These are phyloP conservation scores for Triops cancriformis DNA, from an alignment of 1,140 invertebrate species.

Conservation along the genomic window DNA sequence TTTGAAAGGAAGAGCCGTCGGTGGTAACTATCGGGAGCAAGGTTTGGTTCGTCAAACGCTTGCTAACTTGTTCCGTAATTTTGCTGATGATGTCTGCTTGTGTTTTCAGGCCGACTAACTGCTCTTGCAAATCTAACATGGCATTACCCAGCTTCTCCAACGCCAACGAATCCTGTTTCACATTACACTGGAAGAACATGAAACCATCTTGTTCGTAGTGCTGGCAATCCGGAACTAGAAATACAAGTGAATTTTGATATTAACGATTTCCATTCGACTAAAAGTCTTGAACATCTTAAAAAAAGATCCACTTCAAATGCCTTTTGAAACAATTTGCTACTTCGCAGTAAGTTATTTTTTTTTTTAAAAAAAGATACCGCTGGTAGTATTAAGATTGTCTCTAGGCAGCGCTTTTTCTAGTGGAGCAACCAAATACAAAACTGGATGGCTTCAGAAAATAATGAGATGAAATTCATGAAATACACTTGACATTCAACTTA, in stretches of 20 bases:
- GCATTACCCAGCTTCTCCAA: conserved; percentile 22
- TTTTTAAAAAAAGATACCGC: too few species aligned
- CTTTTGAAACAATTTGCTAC: too few species aligned
- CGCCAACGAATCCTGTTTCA: conserved; percentile 35
- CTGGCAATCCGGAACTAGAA: conserved; percentile 44
- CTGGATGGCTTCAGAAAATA: not conserved
- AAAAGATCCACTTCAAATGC: too few species aligned
- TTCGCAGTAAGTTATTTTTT: too few species aligned
- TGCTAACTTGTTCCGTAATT: not conserved
- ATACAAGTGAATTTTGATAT: conserved; percentile 1
- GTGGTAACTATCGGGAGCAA: not conserved
- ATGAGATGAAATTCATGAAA: not conserved
- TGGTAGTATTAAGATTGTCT: too few species aligned
- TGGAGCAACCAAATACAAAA: too few species aligned
- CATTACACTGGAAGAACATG: conserved; percentile 45
- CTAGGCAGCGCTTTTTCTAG: too few species aligned
- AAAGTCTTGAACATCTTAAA: too few species aligned
- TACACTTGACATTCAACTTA: too few species aligned
- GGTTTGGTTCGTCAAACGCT: not conserved
- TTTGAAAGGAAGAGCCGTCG: not conserved
- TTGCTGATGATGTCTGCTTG: conserved; percentile 18
- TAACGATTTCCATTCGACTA: not conserved
- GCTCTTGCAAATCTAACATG: conserved; percentile 41
- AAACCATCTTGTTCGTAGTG: conserved; percentile 44
- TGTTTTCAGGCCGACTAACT: conserved; percentile 34